Evolutionary conservation across 2,888 invertebrate species (phyloP).

Genomic region (Sipunculus nudus): DNA sequence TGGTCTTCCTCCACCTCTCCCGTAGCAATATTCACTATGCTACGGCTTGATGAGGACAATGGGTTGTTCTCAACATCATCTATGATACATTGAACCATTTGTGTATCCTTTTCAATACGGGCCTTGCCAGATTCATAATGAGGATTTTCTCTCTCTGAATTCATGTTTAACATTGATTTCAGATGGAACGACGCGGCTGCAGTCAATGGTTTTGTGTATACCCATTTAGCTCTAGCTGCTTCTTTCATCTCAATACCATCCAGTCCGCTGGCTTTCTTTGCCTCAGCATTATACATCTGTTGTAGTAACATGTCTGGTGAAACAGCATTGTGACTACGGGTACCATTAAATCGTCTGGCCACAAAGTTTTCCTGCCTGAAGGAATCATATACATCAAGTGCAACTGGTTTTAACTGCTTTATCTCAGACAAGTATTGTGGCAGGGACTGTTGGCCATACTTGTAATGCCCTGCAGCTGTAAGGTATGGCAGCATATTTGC

Average conservation of each 20-base stretch:
- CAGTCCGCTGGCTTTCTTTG: constrained; percentile 15
- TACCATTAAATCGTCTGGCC: constrained; percentile 7
- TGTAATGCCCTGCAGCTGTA: constrained; percentile 18
- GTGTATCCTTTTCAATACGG: too few relatives aligned
- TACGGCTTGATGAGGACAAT: not conserved
- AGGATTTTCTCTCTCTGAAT: too few relatives aligned
- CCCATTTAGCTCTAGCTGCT: constrained; percentile 14
- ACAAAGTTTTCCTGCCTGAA: constrained; percentile 13
- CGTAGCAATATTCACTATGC: not conserved
- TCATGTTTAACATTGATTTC: too few relatives aligned
- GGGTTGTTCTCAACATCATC: not conserved
- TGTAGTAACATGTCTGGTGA: constrained; percentile 25
- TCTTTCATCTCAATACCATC: constrained; percentile 17
- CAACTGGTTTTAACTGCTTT: constrained; percentile 12
- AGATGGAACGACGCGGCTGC: not conserved
- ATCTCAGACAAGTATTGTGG: constrained; percentile 18
- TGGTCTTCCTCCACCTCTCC: not conserved
- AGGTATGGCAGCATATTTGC: constrained; percentile 15
- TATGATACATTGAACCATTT: too few relatives aligned
- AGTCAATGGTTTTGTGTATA: constrained; percentile 2
- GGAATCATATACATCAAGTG: constrained; percentile 4
- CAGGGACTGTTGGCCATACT: constrained; percentile 15
- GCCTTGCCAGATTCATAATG: too few relatives aligned
- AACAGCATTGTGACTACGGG: constrained; percentile 16
- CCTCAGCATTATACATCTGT: constrained; percentile 22